Evolutionary conservation across 2,113 vertebrate genomes (phyloP).

Genomic region (Cheirogaleus medius): DNA sequence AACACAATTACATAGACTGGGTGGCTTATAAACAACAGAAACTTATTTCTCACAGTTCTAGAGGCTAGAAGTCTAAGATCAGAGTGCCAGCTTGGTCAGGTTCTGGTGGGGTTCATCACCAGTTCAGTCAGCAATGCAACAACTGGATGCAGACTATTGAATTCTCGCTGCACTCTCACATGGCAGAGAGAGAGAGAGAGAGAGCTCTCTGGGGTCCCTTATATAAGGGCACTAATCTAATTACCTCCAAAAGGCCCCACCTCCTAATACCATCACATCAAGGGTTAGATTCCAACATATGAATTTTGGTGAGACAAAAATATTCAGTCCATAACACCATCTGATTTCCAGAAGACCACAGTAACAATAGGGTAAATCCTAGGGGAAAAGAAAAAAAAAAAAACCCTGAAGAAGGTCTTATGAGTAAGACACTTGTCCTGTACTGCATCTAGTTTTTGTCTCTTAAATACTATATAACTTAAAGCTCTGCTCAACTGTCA

Average conservation of each 20-base stretch:
- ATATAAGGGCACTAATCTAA: no score
- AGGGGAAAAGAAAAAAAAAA: background rate
- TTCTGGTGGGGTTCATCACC: no score
- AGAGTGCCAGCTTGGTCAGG: no score
- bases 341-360: background rate
- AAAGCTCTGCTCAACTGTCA: background rate
- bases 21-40: background rate
- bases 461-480: background rate
- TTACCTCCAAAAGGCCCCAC: background rate
- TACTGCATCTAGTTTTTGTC: background rate
- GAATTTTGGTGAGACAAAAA: background rate
- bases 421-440: background rate
- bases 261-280: rapidly evolving
- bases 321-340: background rate
- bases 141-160: background rate
- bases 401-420: background rate
- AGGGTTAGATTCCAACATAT: no score
- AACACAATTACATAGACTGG: background rate
- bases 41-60: background rate
- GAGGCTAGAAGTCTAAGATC: no score
- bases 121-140: no score
- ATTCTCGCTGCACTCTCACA: background rate
- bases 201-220: background rate
- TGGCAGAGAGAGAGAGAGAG: background rate
- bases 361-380: background rate